These are phyloP conservation scores for Neolamprologus cancellatus DNA, from an alignment of 2,113 vertebrate species.

Conservation along the genomic window DNA sequence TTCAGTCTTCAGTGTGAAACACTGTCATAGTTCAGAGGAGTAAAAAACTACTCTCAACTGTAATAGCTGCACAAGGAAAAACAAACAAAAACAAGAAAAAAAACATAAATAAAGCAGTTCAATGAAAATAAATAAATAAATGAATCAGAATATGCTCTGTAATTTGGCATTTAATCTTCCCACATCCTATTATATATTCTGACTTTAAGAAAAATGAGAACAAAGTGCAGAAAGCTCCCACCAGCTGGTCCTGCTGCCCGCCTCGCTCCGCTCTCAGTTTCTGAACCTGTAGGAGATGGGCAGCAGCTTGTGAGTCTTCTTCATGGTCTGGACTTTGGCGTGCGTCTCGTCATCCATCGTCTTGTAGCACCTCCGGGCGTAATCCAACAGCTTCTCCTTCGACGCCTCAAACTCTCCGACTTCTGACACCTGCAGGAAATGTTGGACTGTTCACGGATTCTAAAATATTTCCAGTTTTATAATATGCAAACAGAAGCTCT, in stretches of 20 bases:
- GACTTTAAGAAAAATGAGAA: neutral
- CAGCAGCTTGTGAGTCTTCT: constrained; percentile 84
- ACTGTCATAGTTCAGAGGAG: neutral
- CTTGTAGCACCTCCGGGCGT: constrained; percentile 85
- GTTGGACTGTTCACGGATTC: too few species aligned
- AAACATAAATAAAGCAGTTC: neutral
- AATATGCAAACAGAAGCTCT: fast-evolving
- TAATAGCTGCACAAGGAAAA: neutral
- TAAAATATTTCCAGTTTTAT: neutral
- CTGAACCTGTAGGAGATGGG: constrained; percentile 88
- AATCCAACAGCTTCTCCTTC: constrained; percentile 86
- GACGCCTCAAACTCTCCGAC: constrained; percentile 85
- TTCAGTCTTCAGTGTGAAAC: neutral
- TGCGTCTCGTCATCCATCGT: constrained; percentile 81
- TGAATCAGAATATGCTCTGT: fast-evolving
- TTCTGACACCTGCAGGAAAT: constrained; percentile 60
- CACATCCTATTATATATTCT: neutral
- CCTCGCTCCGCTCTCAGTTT: constrained; percentile 37
- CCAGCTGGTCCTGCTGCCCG: neutral
- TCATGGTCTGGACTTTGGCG: constrained; percentile 80
- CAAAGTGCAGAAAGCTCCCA: neutral
- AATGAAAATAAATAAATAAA: neutral
- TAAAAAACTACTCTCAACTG: neutral
- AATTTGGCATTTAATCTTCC: neutral
- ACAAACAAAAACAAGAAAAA: neutral